Conservation (phyloP, 2,113 vertebrate species). For the Labeo catla region DNA sequence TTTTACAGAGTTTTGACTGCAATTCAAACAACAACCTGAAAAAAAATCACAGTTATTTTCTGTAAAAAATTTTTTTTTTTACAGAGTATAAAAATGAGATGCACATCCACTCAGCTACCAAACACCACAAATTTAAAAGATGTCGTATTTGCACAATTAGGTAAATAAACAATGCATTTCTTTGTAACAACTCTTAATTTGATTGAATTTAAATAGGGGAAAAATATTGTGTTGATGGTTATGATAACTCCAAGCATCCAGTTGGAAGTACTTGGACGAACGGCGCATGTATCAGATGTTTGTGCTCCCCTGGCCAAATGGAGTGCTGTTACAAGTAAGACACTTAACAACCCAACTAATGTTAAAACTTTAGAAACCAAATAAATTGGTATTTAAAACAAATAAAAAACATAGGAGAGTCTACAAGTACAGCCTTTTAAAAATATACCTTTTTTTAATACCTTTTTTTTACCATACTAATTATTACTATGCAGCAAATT, state of each 20-base stretch:
- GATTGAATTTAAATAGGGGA: not conserved
- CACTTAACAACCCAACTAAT: not conserved
- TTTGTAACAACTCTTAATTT: not conserved
- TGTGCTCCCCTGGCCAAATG: rapidly evolving
- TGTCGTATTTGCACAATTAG: not conserved
- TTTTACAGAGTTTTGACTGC: too few relatives aligned
- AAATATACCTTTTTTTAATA: too few relatives aligned
- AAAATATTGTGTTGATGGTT: slow-evolving; percentile 59
- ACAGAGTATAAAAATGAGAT: too few relatives aligned
- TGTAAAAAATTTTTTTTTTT: too few relatives aligned
- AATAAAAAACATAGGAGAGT: too few relatives aligned
- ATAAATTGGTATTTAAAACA: not conserved
- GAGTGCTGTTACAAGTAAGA: not conserved
- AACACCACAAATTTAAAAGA: not conserved
- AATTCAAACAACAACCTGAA: too few relatives aligned
- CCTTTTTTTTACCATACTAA: too few relatives aligned
- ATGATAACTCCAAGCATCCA: slow-evolving; percentile 55
- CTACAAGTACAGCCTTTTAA: too few relatives aligned
- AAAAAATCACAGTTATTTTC: too few relatives aligned
- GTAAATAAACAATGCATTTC: not conserved
- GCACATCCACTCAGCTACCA: not conserved
- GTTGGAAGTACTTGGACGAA: slow-evolving; percentile 66
- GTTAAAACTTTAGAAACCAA: not conserved
- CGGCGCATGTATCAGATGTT: slow-evolving; percentile 54
- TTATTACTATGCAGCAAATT: too few relatives aligned